Percentiles rank a stretch among this genome's conserved stretches.
Conservation (phyloP, 2,113 vertebrate species). For the Gulo gulo region DNA sequence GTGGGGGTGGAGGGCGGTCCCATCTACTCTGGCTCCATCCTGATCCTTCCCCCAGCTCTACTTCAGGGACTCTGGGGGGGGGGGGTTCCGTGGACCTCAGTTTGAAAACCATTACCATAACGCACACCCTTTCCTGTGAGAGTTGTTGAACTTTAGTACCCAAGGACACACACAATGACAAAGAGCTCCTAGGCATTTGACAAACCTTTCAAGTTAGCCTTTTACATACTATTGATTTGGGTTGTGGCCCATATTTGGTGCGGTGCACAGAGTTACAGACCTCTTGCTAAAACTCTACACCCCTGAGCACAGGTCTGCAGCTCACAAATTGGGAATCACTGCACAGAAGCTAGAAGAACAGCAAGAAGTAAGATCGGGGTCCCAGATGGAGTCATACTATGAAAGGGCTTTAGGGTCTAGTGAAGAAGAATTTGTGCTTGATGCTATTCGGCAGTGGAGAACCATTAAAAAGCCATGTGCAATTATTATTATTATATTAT, state of each 20-base stretch:
- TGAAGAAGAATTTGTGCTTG: not conserved
- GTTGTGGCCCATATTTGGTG: not conserved
- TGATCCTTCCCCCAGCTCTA: not conserved
- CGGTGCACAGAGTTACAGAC: not conserved
- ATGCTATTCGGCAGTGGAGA: not conserved
- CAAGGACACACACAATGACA: not conserved
- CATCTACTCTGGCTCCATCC: not conserved
- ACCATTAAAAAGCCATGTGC: not conserved
- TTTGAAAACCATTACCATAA: not conserved
- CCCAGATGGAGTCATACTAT: not conserved
- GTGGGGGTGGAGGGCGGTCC: not conserved
- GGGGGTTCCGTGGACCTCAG: not conserved
- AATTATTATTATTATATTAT: not conserved
- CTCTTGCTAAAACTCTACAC: not conserved
- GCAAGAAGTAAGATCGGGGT: not conserved
- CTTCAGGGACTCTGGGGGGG: not conserved
- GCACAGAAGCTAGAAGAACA: not conserved
- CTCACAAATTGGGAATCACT: not conserved
- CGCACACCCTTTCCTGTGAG: not conserved
- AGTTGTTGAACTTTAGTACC: not conserved
- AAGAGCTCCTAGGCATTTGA: not conserved
- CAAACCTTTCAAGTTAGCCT: not conserved
- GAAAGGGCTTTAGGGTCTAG: not conserved
- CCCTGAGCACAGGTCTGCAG: not conserved
- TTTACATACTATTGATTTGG: not conserved